Percentiles rank a stretch among this genome's conserved stretches.
Conservation (phyloP, 2,113 vertebrate genomes). For the Fulmarus glacialis region DNA sequence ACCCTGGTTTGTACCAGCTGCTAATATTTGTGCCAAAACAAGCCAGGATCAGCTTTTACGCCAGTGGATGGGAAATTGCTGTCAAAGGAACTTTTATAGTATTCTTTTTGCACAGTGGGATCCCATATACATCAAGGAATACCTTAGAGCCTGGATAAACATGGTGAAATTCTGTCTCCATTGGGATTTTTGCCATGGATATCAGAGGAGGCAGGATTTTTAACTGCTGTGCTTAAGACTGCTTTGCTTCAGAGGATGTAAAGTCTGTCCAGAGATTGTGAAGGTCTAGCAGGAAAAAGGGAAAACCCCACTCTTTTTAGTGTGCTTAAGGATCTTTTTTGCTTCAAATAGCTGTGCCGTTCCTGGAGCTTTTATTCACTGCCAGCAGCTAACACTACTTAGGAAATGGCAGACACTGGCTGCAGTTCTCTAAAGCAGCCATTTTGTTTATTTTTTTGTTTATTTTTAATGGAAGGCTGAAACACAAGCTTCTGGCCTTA, state of each 20-base stretch:
- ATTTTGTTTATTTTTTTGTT: background rate
- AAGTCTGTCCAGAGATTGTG: background rate
- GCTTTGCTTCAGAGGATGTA: background rate
- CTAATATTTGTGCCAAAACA: background rate
- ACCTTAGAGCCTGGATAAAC: background rate
- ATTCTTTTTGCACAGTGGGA: background rate
- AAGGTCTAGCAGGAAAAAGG: background rate
- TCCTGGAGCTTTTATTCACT: background rate
- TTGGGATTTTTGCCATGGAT: background rate
- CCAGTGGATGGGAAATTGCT: background rate
- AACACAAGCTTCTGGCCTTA: background rate
- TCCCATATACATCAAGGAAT: background rate
- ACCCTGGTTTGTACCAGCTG: background rate
- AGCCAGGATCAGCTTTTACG: background rate
- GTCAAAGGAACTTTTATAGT: background rate
- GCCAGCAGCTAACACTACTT: background rate
- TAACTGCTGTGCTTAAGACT: background rate
- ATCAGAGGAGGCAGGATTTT: background rate
- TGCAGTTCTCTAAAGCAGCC: background rate
- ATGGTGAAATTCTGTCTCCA: background rate
- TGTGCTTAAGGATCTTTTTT: background rate
- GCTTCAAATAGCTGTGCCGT: background rate
- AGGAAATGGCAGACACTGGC: background rate
- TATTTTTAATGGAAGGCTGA: background rate
- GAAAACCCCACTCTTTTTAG: background rate